These are phyloP conservation scores for Hipparchia sbordonii DNA, from an alignment of 2,888 invertebrate species.

Conservation along the genomic window DNA sequence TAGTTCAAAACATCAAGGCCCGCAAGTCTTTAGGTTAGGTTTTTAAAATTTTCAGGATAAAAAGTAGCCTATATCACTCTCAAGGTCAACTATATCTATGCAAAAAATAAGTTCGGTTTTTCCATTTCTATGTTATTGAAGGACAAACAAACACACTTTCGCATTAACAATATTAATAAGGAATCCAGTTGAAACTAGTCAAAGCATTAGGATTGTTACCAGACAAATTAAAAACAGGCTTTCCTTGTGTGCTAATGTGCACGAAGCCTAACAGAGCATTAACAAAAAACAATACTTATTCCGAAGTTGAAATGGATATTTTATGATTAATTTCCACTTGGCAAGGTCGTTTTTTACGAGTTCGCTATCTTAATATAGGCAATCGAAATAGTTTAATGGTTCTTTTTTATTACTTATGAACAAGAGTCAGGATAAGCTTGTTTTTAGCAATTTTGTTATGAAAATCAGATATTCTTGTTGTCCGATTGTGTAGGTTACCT, in stretches of 20 bases:
- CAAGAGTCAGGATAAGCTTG: not conserved
- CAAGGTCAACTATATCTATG: too few relatives aligned
- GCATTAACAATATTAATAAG: too few relatives aligned
- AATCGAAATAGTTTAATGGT: constrained; percentile 19
- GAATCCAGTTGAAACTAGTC: too few relatives aligned
- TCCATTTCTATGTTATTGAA: too few relatives aligned
- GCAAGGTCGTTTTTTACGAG: constrained; percentile 26
- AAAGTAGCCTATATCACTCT: too few relatives aligned
- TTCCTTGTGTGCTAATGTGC: not conserved
- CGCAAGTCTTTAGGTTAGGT: too few relatives aligned
- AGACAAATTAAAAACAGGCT: too few relatives aligned
- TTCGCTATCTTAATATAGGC: constrained; percentile 20
- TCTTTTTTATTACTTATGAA: not conserved
- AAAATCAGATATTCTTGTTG: not conserved
- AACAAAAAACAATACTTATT: constrained; percentile 14
- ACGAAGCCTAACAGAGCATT: not conserved
- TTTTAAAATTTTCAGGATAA: too few relatives aligned
- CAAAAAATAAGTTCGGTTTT: too few relatives aligned
- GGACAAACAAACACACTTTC: too few relatives aligned
- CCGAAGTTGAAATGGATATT: constrained; percentile 20
- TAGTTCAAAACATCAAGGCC: too few relatives aligned
- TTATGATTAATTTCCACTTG: constrained; percentile 21
- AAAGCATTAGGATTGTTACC: too few relatives aligned
- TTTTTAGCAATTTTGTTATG: not conserved
- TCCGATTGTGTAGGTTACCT: not conserved